Conservation (phyloP, 1,140 invertebrate genomes). For the Chrysoperla carnea region DNA sequence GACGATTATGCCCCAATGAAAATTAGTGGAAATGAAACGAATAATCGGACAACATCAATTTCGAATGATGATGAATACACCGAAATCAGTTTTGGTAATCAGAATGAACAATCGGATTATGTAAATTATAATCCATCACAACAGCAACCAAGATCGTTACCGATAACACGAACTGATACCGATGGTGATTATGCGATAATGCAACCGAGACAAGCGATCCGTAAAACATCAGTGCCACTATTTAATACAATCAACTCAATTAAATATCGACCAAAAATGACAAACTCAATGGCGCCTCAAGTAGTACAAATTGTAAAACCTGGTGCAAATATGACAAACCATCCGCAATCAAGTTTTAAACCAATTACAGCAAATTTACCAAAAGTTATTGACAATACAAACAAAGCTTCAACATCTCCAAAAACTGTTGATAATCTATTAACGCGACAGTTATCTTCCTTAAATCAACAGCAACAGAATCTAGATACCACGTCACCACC, state of each 20-base stretch:
- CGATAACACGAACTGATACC: neutral
- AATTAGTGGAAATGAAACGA: neutral
- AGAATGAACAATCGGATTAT: slow-evolving; percentile 9
- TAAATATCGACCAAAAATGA: slow-evolving; percentile 2
- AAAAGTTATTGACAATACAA: neutral
- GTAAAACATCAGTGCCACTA: slow-evolving; percentile 5
- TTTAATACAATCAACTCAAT: slow-evolving; percentile 3
- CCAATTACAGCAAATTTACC: neutral
- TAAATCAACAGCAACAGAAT: neutral
- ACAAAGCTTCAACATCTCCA: neutral
- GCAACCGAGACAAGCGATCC: slow-evolving; percentile 12
- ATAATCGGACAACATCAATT: slow-evolving; percentile 3
- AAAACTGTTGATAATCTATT: neutral
- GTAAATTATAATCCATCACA: slow-evolving; percentile 16
- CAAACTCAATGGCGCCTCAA: slow-evolving; percentile 9
- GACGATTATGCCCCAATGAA: slow-evolving; percentile 1
- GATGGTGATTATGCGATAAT: slow-evolving; percentile 20
- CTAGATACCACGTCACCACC: neutral
- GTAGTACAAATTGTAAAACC: slow-evolving; percentile 12
- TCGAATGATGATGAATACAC: slow-evolving; percentile 14
- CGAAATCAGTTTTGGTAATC: slow-evolving; percentile 15
- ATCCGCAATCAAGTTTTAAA: neutral
- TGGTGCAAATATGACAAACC: neutral
- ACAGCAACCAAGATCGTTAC: neutral
- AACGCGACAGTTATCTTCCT: slow-evolving; percentile 1